Evolutionary conservation across 2,888 invertebrate species (phyloP).

Genomic region (Sphaerophoria taeniata): DNA sequence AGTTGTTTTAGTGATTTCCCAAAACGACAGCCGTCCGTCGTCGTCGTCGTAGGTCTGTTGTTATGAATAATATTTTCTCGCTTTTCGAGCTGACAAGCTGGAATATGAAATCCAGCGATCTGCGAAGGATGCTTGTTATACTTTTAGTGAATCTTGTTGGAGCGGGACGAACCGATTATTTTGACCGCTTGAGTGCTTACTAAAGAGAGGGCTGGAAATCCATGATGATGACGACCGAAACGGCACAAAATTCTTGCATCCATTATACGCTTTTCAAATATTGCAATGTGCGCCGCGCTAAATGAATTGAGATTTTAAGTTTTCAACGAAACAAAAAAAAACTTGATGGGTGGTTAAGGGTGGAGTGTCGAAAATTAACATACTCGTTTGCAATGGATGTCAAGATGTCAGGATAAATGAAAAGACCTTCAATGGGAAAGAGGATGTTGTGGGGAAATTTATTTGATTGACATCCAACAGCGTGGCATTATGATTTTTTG

Average conservation of each 20-base stretch:
- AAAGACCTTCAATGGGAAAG: constrained; percentile 39
- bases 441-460: constrained; percentile 57
- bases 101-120: not conserved
- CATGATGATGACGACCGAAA: constrained; percentile 20
- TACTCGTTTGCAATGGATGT: constrained; percentile 66
- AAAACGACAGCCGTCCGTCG: constrained; percentile 55
- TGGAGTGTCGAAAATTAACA: constrained; percentile 65
- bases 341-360: constrained; percentile 29
- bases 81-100: not conserved
- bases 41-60: constrained; percentile 27
- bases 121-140: constrained; percentile 60
- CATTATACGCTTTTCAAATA: constrained; percentile 64
- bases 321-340: constrained; percentile 3
- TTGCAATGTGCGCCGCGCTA: constrained; percentile 54
- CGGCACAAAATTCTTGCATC: constrained; percentile 58
- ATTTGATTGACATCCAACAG: constrained; percentile 70
- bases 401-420: constrained; percentile 68
- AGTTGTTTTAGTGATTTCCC: constrained; percentile 75
- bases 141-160: constrained; percentile 39
- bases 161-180: constrained; percentile 67
- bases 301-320: constrained; percentile 67
- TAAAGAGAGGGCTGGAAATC: constrained; percentile 31
- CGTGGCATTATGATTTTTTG: constrained; percentile 48
- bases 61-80: constrained; percentile 61
- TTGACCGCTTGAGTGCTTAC: constrained; percentile 72